phyloP scores from a whole-genome alignment of 2,797 vertebrate species.

The Sandelia bainsii region DNA sequence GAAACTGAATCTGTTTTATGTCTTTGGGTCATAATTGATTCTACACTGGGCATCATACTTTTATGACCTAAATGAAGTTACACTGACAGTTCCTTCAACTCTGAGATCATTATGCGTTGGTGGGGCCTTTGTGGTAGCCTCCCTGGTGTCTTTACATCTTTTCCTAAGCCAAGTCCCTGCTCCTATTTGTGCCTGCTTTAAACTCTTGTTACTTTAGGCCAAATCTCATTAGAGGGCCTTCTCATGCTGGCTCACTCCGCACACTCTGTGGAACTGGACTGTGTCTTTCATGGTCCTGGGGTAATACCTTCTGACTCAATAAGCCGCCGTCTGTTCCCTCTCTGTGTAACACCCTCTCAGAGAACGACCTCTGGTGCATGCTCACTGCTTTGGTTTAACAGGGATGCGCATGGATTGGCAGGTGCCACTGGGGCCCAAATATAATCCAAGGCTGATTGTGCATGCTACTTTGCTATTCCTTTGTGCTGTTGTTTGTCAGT shows the following conservation, averaged over 20 bases:
- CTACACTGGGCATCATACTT: conserved; percentile 3
- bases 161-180: conserved; percentile 29
- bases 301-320: conserved; percentile 67
- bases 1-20: conserved; percentile 27
- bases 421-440: conserved; percentile 40
- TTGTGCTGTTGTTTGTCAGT: conserved; percentile 66
- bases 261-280: conserved; percentile 51
- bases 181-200: conserved; percentile 40
- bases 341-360: conserved; percentile 52
- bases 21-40: conserved; percentile 44
- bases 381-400: conserved; percentile 74
- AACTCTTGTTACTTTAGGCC: conserved; percentile 34
- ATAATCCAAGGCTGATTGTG: conserved; percentile 65
- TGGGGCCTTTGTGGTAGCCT: conserved; percentile 23
- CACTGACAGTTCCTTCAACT: conserved; percentile 24
- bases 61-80: conserved; percentile 37
- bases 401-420: conserved; percentile 61
- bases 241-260: conserved; percentile 40
- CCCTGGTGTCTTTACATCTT: conserved; percentile 29
- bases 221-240: conserved; percentile 53
- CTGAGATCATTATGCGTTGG: conserved; percentile 16
- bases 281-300: conserved; percentile 47
- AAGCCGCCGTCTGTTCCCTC: conserved; percentile 53
- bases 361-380: conserved; percentile 66
- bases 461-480: conserved; percentile 64